Base-by-base conservation (phyloP, 2,888 invertebrate genomes). In the Eubasilissa splendida region DNA sequence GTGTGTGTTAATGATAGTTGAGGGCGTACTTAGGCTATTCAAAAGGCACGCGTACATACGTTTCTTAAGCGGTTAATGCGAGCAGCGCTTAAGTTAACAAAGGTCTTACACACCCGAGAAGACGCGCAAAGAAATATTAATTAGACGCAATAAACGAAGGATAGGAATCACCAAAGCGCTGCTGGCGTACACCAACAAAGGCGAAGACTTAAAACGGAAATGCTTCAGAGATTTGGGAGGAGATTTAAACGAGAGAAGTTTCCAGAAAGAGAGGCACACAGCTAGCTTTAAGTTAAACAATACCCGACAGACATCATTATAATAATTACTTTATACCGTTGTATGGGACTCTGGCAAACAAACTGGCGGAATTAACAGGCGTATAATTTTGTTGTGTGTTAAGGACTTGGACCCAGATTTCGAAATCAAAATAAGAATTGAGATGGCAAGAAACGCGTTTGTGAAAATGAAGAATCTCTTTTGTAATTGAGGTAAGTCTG, bases 201-300 rank as follows among this genome's bases (percentile, higher is more conserved):
- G 31, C 63, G 33, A 63, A 22, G 22, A 63, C 31, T 31, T 33
- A 63, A 50, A 66, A 42, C 11, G 12, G 66, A 42, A 66, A 31
- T 42, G n/a, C 4, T 50, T 11, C 66, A 11, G n/a, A 68, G 68
- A 68, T 42, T 52, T 50, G n/a, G 68, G 50, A 50, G 50, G 68
- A 52, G 52, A 52, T 12, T 52, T 52, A 68, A 68, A 68, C 50
- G 68, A 50, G 42, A 50, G 42, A 68, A 68, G 68, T 68, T 68
- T 12, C 11, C 14, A 50, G 68, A 50, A 50, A 68, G 68, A 68
- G 68, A 68, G 50, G n/a, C 50, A 50, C n/a, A 68, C 33, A 33
- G 50, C 33, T 50, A n/a, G 68, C 68, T 68, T 68, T n/a, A 68
- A 68, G 68, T 68, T 68, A 68, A 68, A 68, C 68, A 68, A 50